Percentiles rank a stretch among this genome's conserved stretches.
phyloP scores from a whole-genome alignment of 2,888 invertebrate genomes.

The Arge pagana region DNA sequence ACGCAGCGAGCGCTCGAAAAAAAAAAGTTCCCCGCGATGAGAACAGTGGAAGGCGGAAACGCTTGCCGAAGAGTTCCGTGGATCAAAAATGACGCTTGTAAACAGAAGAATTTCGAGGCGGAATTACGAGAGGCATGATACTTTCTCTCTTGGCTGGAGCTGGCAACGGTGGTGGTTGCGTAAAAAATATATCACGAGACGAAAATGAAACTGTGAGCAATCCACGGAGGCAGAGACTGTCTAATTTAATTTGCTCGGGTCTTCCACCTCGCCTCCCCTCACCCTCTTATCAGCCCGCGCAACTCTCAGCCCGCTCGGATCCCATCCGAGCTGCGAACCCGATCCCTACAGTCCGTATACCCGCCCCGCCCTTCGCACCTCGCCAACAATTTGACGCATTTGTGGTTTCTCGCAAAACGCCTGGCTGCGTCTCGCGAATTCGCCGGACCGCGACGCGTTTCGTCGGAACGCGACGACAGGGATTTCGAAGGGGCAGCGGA shows the following conservation, averaged over 20 bases:
- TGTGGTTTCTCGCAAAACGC: slow-evolving; percentile 22
- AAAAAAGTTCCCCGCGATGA: no score
- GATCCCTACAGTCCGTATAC: slow-evolving; percentile 6
- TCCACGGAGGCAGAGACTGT: slow-evolving; percentile 41
- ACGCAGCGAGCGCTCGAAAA: no score
- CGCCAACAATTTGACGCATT: slow-evolving; percentile 35
- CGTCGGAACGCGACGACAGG: not conserved
- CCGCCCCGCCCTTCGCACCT: slow-evolving; percentile 33
- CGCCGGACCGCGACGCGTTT: not conserved
- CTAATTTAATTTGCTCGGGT: slow-evolving; percentile 42
- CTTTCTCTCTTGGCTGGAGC: not conserved
- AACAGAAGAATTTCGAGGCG: not conserved
- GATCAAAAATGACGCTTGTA: no score
- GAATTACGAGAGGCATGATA: not conserved
- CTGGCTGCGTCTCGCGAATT: slow-evolving; percentile 7
- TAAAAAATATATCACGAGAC: slow-evolving; percentile 34
- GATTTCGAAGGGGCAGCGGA: no score
- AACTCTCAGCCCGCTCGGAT: not conserved
- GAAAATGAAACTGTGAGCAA: slow-evolving; percentile 41
- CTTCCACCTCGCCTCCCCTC: slow-evolving; percentile 31
- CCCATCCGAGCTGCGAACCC: slow-evolving; percentile 4
- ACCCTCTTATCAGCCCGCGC: slow-evolving; percentile 26
- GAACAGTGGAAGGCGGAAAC: no score
- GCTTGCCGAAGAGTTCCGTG: no score
- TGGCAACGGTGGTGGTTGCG: not conserved